Base-by-base conservation (phyloP, 1,140 invertebrate species). In the Cyclina sinensis region DNA sequence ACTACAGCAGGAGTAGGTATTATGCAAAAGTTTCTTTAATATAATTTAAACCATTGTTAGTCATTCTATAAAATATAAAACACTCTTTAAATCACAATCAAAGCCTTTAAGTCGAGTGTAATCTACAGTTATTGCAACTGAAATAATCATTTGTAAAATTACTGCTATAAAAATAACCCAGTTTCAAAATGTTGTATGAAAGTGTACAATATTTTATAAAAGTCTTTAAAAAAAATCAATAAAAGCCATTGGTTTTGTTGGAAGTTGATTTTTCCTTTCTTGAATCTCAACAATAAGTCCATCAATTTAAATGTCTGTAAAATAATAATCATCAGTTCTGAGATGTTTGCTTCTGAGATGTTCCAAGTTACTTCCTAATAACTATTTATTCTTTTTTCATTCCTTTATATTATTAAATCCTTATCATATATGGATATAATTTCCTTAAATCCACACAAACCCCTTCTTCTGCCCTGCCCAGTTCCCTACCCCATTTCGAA, bases 401-500 rank as follows among this genome's bases (percentile, higher is more conserved):
- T n/a, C n/a, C n/a, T n/a, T n/a, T n/a, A n/a, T n/a, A n/a, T n/a
- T n/a, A n/a, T n/a, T n/a, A n/a, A n/a, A n/a, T n/a, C n/a, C n/a
- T n/a, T n/a, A n/a, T n/a, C n/a, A n/a, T n/a, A n/a, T n/a, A n/a
- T n/a, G n/a, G n/a, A n/a, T n/a, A n/a, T n/a, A n/a, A n/a, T n/a
- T n/a, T 51, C 73, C 37, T 46, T 24, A 27, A 46, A n/a, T 27
- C 2, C 3, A 24, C 73, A 48, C 73, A 4, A 51, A 48, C 73
- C 73, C 73, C 46, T 46, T 32, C 48, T 54, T 32, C 27, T 35
- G 48, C 32, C 39, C 48, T 51, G n/a, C 24, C 74, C 74, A 0
- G 27, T 14, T 27, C 48, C 74, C 74, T 78, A 54, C 43, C 74
- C 74, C 74, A 78, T 78, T 35, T 51, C 74, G n/a, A 32, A 51